Base-by-base conservation (phyloP, 2,888 invertebrate genomes). In the Helobdella robusta region DNA sequence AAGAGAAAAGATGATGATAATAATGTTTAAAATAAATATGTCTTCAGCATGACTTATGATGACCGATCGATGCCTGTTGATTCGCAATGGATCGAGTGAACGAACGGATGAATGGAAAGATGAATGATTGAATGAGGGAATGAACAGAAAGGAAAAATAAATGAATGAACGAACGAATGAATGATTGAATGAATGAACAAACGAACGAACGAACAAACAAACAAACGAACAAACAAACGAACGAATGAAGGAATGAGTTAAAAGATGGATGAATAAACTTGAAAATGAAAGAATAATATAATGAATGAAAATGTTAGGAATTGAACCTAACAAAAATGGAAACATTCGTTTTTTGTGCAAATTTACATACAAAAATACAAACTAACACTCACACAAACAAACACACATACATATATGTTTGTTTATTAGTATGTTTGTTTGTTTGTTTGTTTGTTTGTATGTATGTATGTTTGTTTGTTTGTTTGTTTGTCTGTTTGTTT, bases 101-200 rank as follows among this genome's bases (percentile, higher is more conserved):
- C n/a, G n/a, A 40, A 40, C n/a, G n/a, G n/a, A 40, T 40, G n/a
- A 40, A 40, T 40, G n/a, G n/a, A 40, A 15, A 40, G n/a, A 40
- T 40, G n/a, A 40, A 40, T 40, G n/a, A 40, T 15, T 40, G n/a
- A 40, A 40, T 40, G n/a, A 40, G n/a, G 11, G n/a, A 40, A 40
- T 40, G n/a, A 40, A 40, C n/a, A 40, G n/a, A 40, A 40, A 15
- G 44, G 44, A 40, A 15, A 40, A 40, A 40, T 40, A 40, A 40
- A 40, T 40, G n/a, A 40, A 40, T 40, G n/a, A 40, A 40, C n/a
- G n/a, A 40, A 40, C n/a, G n/a, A 40, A 40, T 40, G n/a, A 40
- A 40, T 40, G n/a, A 40, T 15, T 40, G n/a, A 40, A 40, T 40
- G n/a, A 40, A 40, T 40, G n/a, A 40, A 40, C n/a, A 40, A 40